phyloP scores from a whole-genome alignment of 2,113 vertebrate species.

The Sakesphorus luctuosus region DNA sequence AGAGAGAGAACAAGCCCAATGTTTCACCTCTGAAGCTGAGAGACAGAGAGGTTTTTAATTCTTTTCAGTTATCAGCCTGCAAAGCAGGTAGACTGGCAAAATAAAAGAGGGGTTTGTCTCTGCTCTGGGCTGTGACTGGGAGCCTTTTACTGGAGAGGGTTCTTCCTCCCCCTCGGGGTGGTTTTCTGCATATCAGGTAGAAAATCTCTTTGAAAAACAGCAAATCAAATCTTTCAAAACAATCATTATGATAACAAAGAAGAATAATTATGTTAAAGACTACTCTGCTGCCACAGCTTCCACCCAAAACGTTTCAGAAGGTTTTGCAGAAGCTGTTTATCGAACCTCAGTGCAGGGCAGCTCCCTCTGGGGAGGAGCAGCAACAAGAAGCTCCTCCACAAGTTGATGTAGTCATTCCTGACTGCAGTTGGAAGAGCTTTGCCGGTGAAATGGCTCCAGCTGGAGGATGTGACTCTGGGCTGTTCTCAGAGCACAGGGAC shows the following conservation, averaged over 20 bases:
- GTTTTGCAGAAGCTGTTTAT: neutral
- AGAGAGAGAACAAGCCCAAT: neutral
- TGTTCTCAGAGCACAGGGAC: too few relatives aligned
- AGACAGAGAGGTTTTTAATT: neutral
- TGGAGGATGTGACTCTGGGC: neutral
- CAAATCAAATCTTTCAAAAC: conserved; percentile 43
- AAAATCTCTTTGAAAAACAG: conserved; percentile 65
- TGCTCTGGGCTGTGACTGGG: conserved; percentile 8
- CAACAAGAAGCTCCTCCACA: neutral
- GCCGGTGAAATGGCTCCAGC: neutral
- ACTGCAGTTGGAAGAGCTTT: neutral
- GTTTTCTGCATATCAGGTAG: conserved; percentile 40
- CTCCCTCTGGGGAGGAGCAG: neutral
- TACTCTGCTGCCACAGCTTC: neutral
- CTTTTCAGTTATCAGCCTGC: conserved; percentile 14
- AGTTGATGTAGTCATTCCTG: neutral
- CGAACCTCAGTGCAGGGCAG: neutral
- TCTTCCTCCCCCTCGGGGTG: conserved; percentile 54
- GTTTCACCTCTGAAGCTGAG: conserved; percentile 10
- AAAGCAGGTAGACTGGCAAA: conserved; percentile 11
- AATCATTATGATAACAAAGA: conserved; percentile 31
- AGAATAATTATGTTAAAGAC: conserved; percentile 1
- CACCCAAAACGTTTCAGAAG: neutral
- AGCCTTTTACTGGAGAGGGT: conserved; percentile 32
- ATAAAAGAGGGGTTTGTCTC: conserved; percentile 43